Base-by-base conservation (phyloP, 2,888 invertebrate species). In the Drosophila prostipennis region DNA sequence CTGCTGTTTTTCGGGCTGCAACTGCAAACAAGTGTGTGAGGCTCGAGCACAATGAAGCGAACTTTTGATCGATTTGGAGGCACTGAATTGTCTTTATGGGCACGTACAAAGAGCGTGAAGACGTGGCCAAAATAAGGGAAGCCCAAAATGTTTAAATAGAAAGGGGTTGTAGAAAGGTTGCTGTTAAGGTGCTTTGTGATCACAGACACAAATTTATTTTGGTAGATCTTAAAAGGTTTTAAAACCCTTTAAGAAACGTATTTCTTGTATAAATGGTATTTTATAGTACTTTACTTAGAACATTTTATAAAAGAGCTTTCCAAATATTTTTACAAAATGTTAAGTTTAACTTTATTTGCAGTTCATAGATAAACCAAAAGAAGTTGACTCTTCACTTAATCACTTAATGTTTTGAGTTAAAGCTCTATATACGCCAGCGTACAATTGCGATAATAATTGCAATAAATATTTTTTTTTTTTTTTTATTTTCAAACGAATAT, bases 51-150 rank as follows among this genome's bases (percentile, higher is more conserved):
- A 63, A 49, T 54, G 43, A 40, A 55, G 34, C 53, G 57, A 79
- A 65, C 55, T 82, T 80, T 74, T 84, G 87, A 82, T 82, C 84
- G 84, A 82, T 87, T 84, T 61, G 55, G 43, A 32, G 40, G 61
- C 68, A 46, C 57, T 51, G 56, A 46, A 59, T 71, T 74, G 78
- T 69, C 72, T 77, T 63, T 58, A 72, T 46, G 56, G 42, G 59
- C 87, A 87, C 84, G 81, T 87, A 73, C 64, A 14, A n/a, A 0
- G 19, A 54, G 63, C 72, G 72, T 61, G 40, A 40, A 42, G 48
- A 63, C 61, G 61, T 63, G 61, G 61, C 40, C 61, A 36, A 61
- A 57, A 61, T 34, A 16, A 1, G 40, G 34, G 14, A 34, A 42
- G 11, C 10, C 34, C 14, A 3, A 2, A 58, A 14, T 19, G 19